Base-by-base conservation (phyloP, 2,113 vertebrate genomes). In the Hoplias malabaricus region DNA sequence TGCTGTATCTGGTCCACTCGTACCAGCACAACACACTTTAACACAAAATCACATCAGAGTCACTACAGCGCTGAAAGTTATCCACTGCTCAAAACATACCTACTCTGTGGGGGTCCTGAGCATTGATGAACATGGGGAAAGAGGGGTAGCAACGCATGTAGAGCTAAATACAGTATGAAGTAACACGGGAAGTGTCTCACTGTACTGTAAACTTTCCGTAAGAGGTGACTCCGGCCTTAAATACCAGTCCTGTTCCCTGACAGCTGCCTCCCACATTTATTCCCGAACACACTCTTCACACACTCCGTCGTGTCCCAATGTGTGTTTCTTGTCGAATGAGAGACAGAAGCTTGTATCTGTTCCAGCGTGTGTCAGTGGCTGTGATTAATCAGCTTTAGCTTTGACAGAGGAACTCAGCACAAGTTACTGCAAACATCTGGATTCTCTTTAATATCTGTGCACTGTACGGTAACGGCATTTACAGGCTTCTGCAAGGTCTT, bases 321-420 rank as follows among this genome's bases (percentile, higher is more conserved):
- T 69, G 53, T 23, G 43, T 76, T 38, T 67, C 53, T 46, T 69
- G 66, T 61, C 75, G 29, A 62, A 34, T 27, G 40, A 77, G 66
- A 29, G 66, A 77, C 25, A 61, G 11, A 59, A 46, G 38, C 34
- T 68, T 23, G 16, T 34, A 69, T 69, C 7, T 61, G 46, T 50
- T 56, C 56, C 54, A 69, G 53, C 38, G 10, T 16, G 25, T 77
- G 31, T 78, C 10, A 70, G 14, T 14, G 23, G 34, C n/a, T 36
- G n/a, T 78, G 67, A 78, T 69, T 67, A 14, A 76, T 67, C 34
- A 69, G 43, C 56, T 53, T 50, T 78, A 70, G 48, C 61, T 38
- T 72, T 36, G 38, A 27, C 57, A 63, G 33, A 23, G 1, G 25
- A 72, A 56, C 12, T 73, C 16, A 4, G 36, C 33, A 42, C 10